A percentile compares a stretch with the other conserved stretches of the same genome.
Evolutionary conservation across 2,888 invertebrate genomes (phyloP).

Genomic region (Kryphioiulus occultus): DNA sequence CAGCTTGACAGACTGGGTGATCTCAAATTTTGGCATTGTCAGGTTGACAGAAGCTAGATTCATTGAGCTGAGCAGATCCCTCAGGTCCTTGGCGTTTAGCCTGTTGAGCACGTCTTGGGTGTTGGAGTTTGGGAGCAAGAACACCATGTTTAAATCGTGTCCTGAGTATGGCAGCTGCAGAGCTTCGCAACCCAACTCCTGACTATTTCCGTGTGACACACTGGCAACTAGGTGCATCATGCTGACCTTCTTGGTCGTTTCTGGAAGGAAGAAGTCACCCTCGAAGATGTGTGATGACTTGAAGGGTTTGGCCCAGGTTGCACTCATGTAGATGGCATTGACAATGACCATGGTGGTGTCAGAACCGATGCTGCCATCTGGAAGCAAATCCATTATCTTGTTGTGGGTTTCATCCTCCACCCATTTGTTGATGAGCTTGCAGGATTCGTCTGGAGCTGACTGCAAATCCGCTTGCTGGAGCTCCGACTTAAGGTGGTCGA

Average conservation of each 20-base stretch:
- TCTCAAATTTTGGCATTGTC: slow-evolving; percentile 49
- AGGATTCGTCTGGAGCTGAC: slow-evolving; percentile 59
- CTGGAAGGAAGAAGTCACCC: slow-evolving; percentile 76
- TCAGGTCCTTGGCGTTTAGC: slow-evolving; percentile 4
- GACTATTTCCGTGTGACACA: background rate
- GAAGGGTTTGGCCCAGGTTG: slow-evolving; percentile 75
- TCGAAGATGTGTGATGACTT: slow-evolving; percentile 73
- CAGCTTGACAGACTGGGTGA: slow-evolving; percentile 44
- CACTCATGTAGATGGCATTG: slow-evolving; percentile 66
- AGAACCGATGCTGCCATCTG: slow-evolving; percentile 63
- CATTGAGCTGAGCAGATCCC: background rate
- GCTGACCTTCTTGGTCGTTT: slow-evolving; percentile 57
- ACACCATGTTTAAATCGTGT: slow-evolving; percentile 59
- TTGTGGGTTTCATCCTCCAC: slow-evolving; percentile 80
- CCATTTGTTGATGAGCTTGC: slow-evolving; percentile 78
- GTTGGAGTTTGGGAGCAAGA: slow-evolving; percentile 37
- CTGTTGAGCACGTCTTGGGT: background rate
- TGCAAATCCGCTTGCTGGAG: background rate
- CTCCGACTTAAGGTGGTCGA: background rate
- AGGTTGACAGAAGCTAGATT: slow-evolving; percentile 38
- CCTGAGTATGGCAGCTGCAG: slow-evolving; percentile 51
- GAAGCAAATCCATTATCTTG: slow-evolving; percentile 80
- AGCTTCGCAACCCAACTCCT: background rate
- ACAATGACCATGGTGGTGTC: slow-evolving; percentile 62
- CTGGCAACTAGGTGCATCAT: slow-evolving; percentile 48